These are phyloP conservation scores for Argyrosomus regius DNA, from an alignment of 2,797 vertebrate species.

Conservation along the genomic window DNA sequence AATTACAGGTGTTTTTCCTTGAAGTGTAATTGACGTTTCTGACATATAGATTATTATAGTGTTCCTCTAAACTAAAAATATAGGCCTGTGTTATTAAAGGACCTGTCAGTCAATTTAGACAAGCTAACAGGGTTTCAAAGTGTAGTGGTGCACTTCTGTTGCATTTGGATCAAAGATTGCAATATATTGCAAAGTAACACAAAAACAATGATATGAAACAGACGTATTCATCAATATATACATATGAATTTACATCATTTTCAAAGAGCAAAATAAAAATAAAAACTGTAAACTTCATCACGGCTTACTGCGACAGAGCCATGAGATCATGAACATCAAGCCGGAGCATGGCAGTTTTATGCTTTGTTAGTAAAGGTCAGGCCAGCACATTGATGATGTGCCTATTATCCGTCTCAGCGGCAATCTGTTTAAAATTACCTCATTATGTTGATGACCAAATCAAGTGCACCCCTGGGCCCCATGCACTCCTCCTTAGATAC, in stretches of 20 bases:
- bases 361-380: constrained; percentile 84
- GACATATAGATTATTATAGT: too few species aligned
- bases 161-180: background rate
- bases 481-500: constrained; percentile 71
- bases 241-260: background rate
- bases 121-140: background rate
- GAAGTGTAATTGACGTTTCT: background rate
- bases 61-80: background rate
- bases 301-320: constrained; percentile 29
- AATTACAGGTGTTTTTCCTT: background rate
- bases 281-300: constrained; percentile 39
- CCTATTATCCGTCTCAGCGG: constrained; percentile 83
- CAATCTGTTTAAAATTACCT: constrained; percentile 86
- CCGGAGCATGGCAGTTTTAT: constrained; percentile 65
- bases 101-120: background rate
- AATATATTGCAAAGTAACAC: background rate
- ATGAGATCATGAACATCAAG: constrained; percentile 53
- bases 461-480: constrained; percentile 82
- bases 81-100: constrained; percentile 2
- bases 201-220: background rate
- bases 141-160: background rate
- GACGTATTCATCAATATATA: constrained; percentile 26
- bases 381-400: constrained; percentile 77
- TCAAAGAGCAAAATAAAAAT: background rate
- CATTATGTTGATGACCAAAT: constrained; percentile 86